Percentiles rank a stretch among this genome's conserved stretches.
phyloP scores from a whole-genome alignment of 2,888 invertebrate genomes.

The Euzophera pinguis region DNA sequence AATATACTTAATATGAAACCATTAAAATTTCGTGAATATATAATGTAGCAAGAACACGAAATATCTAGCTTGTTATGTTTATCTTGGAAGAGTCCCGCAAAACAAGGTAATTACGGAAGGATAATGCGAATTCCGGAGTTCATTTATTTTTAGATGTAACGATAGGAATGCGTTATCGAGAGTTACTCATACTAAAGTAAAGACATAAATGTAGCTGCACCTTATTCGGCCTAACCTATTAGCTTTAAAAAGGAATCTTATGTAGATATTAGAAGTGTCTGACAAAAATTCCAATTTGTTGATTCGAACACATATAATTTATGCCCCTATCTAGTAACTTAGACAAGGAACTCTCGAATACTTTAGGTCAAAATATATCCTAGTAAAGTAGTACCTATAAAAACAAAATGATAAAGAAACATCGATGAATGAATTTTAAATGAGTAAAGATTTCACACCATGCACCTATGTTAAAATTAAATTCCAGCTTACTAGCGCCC shows the following conservation, averaged over 20 bases:
- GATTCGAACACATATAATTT: too few relatives aligned
- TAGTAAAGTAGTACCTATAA: too few relatives aligned
- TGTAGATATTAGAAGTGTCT: too few relatives aligned
- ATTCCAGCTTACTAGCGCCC: constrained; percentile 21
- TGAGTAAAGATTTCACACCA: constrained; percentile 4
- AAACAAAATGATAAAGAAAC: background rate
- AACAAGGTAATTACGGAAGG: background rate
- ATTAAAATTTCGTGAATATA: too few relatives aligned
- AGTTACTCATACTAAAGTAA: background rate
- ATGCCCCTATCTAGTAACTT: too few relatives aligned
- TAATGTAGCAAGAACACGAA: background rate
- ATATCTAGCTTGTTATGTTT: too few relatives aligned
- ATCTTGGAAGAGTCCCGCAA: background rate
- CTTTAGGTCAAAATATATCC: too few relatives aligned
- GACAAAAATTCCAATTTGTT: too few relatives aligned
- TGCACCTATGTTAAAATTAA: constrained; percentile 3
- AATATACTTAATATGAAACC: too few relatives aligned
- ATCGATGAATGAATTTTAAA: background rate
- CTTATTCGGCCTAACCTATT: too few relatives aligned
- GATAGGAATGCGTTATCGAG: constrained; percentile 2
- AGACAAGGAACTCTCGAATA: too few relatives aligned
- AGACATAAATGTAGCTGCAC: background rate
- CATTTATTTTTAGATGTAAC: constrained; percentile 13
- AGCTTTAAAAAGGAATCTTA: too few relatives aligned
- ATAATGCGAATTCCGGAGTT: constrained; percentile 3